A percentile compares a stretch with the other conserved stretches of the same genome.
These are phyloP conservation scores for Phrynosoma blainvillii DNA, from an alignment of 2,113 vertebrate species.

Conservation along the genomic window DNA sequence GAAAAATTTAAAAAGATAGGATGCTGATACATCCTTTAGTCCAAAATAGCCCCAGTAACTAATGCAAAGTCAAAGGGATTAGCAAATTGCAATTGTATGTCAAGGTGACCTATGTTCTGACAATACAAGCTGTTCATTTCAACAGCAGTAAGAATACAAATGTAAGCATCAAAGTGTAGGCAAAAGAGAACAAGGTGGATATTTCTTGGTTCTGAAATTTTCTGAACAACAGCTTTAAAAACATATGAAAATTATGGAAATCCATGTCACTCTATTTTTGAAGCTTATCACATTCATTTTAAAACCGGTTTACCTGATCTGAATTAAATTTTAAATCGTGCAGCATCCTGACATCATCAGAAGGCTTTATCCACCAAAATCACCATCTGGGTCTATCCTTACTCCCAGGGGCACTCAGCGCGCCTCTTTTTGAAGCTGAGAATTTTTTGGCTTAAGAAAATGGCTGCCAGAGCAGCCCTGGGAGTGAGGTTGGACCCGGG, in stretches of 20 bases:
- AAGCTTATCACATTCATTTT: too few species aligned
- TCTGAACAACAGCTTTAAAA: background rate
- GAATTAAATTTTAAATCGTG: too few species aligned
- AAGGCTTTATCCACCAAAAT: too few species aligned
- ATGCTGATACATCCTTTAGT: background rate
- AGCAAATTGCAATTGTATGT: background rate
- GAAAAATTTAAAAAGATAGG: background rate
- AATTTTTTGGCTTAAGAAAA: too few species aligned
- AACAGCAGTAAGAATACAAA: background rate
- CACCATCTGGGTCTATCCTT: too few species aligned
- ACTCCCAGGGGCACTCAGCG: too few species aligned
- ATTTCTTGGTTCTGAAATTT: background rate
- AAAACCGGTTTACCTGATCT: too few species aligned
- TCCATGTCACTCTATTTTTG: background rate
- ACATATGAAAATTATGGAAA: background rate
- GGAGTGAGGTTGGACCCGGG: too few species aligned
- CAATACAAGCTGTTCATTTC: background rate
- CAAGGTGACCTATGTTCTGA: background rate
- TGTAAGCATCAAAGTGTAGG: background rate
- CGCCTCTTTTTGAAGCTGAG: too few species aligned
- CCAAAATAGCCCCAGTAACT: background rate
- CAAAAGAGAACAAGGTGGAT: background rate
- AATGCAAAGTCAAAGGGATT: background rate
- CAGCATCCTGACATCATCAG: too few species aligned
- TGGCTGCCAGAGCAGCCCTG: too few species aligned